Conservation (phyloP, 2,797 vertebrate genomes). For the Pangasius mekongensis region DNA sequence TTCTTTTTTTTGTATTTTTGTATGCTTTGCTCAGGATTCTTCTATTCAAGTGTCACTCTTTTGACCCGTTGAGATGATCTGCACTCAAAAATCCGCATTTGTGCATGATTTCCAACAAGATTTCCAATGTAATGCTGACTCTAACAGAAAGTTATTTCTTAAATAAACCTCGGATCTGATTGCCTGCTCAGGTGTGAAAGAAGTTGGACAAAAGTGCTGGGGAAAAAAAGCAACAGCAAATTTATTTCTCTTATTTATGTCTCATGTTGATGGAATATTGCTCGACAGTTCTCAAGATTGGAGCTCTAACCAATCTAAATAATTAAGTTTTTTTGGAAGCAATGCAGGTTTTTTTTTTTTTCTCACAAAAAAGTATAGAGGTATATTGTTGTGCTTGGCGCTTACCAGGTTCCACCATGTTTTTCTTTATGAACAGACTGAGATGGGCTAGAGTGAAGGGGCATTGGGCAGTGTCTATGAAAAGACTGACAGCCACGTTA, state of each 20-base stretch:
- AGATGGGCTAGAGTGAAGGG: background rate
- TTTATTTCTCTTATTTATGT: background rate
- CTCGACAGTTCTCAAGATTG: background rate
- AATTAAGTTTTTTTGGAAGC: background rate
- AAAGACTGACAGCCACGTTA: background rate
- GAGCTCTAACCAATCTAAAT: background rate
- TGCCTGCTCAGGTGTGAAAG: background rate
- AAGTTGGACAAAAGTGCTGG: no score
- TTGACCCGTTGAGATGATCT: background rate
- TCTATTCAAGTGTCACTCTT: background rate
- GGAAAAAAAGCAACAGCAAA: background rate
- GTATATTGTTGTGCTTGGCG: background rate
- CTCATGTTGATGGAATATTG: background rate
- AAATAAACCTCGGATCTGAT: background rate
- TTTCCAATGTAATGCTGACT: background rate
- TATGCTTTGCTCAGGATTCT: background rate
- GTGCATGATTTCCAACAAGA: background rate
- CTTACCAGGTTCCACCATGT: background rate
- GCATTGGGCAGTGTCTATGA: background rate
- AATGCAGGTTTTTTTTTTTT: background rate
- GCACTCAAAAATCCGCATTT: background rate
- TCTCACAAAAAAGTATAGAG: background rate
- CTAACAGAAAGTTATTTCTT: background rate
- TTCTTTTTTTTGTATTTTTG: background rate
- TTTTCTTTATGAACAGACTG: background rate